Base-by-base conservation (phyloP, 2,797 vertebrate genomes). In the Hydrocynus forskahlii region DNA sequence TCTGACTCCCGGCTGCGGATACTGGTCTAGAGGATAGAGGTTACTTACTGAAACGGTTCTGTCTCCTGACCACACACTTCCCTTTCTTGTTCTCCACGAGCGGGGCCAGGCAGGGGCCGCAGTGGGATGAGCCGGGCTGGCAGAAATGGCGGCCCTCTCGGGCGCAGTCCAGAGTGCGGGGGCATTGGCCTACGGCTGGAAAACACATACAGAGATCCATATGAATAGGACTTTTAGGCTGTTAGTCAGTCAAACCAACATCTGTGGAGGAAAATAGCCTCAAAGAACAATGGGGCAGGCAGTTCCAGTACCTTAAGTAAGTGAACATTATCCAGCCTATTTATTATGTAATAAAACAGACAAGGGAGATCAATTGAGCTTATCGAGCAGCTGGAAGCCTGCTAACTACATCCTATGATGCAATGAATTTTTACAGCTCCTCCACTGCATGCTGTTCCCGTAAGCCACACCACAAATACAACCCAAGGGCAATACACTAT, bases 111-210 rank as follows among this genome's bases (percentile, higher is more conserved):
- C 97, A 98, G 40, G 96, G 95, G 0, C 97, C 97, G 0, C 97
- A 98, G 83, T 85, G 79, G 0, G 91, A 92, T 0, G 92, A 91
- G 0, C 96, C 96, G 0, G 91, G 92, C 0, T 70, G 91, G 82
- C 97, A 98, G 83, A 95, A 94, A 70, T 94, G 92, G 0, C 97
- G 91, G 57, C 96, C 91, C 77, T 92, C 93, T 78, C 94, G 92
- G 66, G 95, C 92, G 66, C 97, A 98, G 86, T 97, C 96, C 86
- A 98, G 87, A 87, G 92, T 96, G 68, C 95, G 91, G 0, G 97
- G 96, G 80, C 97, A 98, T 19, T 88, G 54, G 0, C 9, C 89
- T 87, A 93, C 79, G 19, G 72, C 59, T 83, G 7, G 67, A 4
- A 80, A 21, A 68, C 40, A 87, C 23, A 75, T 7, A 81, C 35